Conservation (phyloP, 2,888 invertebrate species). For the Xestia sexstrigata region DNA sequence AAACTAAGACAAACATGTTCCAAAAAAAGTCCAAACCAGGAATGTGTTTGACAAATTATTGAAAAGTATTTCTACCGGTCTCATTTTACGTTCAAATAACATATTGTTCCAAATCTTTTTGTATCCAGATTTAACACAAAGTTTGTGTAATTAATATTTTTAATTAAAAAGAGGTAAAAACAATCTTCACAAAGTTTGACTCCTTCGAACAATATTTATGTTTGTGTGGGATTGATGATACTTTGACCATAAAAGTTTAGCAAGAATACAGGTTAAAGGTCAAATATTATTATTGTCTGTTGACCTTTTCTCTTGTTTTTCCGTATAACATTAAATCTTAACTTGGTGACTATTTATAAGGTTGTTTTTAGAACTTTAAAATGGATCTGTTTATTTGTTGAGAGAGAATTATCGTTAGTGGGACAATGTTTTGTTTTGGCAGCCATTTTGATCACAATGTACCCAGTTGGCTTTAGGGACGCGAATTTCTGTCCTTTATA, state of each 20-base stretch:
- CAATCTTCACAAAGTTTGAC: background rate
- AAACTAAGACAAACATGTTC: background rate
- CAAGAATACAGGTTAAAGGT: constrained; percentile 7
- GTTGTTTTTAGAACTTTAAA: constrained; percentile 7
- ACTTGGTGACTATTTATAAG: background rate
- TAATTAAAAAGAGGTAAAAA: background rate
- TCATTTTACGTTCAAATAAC: background rate
- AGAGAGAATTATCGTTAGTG: background rate
- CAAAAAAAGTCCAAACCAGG: background rate
- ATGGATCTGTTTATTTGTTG: constrained; percentile 1
- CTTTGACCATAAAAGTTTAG: constrained; percentile 12
- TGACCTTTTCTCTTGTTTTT: constrained; percentile 32
- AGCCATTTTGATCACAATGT: background rate
- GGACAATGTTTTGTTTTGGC: background rate
- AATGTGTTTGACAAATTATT: background rate
- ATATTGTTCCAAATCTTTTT: background rate
- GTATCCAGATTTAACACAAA: background rate
- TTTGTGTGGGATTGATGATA: background rate
- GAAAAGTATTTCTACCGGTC: background rate
- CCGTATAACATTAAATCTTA: constrained; percentile 10
- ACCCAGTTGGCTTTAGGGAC: background rate
- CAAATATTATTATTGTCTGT: constrained; percentile 2
- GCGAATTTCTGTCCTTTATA: background rate
- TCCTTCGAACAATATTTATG: background rate
- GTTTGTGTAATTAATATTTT: background rate